Conservation (phyloP, 2,888 invertebrate species). For the Scaptomyza tumidula region DNA sequence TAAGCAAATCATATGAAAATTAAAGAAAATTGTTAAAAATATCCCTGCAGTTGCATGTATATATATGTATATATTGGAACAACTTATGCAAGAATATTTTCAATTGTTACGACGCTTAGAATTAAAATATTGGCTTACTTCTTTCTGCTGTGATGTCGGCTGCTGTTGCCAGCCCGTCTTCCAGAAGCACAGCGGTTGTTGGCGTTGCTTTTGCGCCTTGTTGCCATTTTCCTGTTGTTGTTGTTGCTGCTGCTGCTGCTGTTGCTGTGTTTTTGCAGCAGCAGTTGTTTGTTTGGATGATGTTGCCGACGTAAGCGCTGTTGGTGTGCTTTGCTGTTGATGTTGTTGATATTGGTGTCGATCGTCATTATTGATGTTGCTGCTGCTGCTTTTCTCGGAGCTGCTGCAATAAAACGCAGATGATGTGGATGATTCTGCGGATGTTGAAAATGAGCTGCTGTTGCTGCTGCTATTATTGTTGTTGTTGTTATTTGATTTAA, state of each 20-base stretch:
- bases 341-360: constrained; percentile 18
- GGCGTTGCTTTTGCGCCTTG: constrained; percentile 47
- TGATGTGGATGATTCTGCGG: constrained; percentile 46
- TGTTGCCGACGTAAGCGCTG: constrained; percentile 9
- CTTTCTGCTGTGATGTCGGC: constrained; percentile 64
- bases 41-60: neutral
- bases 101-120: neutral
- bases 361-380: constrained; percentile 17
- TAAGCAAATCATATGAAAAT: constrained; percentile 5
- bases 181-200: constrained; percentile 68
- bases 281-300: constrained; percentile 10
- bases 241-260: constrained; percentile 8
- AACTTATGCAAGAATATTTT: neutral
- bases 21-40: neutral
- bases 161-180: constrained; percentile 68
- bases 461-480: constrained; percentile 25
- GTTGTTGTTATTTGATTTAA: constrained; percentile 20
- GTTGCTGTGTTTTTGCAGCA: constrained; percentile 1
- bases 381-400: constrained; percentile 39
- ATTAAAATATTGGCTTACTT: constrained; percentile 49
- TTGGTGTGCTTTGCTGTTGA: constrained; percentile 9
- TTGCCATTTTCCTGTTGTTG: constrained; percentile 23
- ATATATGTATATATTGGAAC: too few relatives aligned
- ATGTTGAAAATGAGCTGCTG: constrained; percentile 56
- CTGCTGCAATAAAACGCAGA: constrained; percentile 53